phyloP scores from a whole-genome alignment of 2,113 vertebrate species.

The Hepsetus odoe region DNA sequence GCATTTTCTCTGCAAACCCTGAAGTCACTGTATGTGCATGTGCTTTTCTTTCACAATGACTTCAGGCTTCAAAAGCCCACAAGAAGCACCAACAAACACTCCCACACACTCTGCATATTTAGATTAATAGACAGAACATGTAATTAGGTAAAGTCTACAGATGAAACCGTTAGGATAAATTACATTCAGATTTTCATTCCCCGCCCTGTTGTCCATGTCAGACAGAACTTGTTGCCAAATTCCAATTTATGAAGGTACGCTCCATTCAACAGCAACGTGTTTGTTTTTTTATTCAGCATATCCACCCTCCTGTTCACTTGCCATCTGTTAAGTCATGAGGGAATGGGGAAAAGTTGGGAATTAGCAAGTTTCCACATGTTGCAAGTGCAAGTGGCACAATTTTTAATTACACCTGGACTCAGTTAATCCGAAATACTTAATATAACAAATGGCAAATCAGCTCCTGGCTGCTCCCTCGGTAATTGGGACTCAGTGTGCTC shows the following conservation, averaged over 20 bases:
- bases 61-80: conserved; percentile 28
- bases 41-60: conserved; percentile 32
- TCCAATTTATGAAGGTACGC: conserved; percentile 48
- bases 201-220: conserved; percentile 24
- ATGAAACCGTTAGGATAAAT: conserved; percentile 15
- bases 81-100: conserved; percentile 29
- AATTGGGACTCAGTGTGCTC: conserved; percentile 58
- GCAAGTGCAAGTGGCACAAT: conserved; percentile 58
- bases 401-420: conserved; percentile 67
- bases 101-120: conserved; percentile 20
- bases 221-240: conserved; percentile 44
- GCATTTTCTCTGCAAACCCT: not conserved
- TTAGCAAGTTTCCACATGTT: conserved; percentile 68
- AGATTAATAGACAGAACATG: conserved; percentile 25
- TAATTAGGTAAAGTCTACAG: conserved; percentile 33
- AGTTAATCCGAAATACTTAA: conserved; percentile 64
- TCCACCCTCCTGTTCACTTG: conserved; percentile 32
- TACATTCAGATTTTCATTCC: conserved; percentile 15
- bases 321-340: conserved; percentile 63
- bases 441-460: conserved; percentile 63
- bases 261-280: conserved; percentile 39
- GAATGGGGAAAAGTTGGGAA: conserved; percentile 58
- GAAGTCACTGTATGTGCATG: not conserved
- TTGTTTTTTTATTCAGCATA: conserved; percentile 29
- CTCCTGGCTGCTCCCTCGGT: conserved; percentile 59